Percentiles rank a stretch among this genome's conserved stretches.
Evolutionary conservation across 2,797 vertebrate species (phyloP).

Genomic region (Hemitrygon akajei): DNA sequence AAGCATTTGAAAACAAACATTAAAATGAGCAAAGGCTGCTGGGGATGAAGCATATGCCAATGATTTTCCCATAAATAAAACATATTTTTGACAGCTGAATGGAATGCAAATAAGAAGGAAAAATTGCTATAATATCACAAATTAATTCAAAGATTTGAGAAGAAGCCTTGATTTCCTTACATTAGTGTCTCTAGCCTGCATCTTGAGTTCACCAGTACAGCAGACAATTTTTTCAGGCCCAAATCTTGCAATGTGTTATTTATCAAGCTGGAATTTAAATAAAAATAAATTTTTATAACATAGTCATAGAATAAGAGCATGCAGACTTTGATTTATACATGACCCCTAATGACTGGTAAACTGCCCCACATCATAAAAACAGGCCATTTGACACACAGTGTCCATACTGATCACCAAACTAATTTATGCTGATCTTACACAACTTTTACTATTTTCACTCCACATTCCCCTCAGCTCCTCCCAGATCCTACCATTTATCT

Average conservation of each 20-base stretch:
- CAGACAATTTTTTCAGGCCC: conserved; percentile 19
- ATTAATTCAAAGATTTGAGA: neutral
- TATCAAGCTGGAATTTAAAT: conserved; percentile 1
- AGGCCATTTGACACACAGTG: too few relatives aligned
- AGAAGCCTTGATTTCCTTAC: conserved; percentile 7
- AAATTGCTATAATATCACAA: neutral
- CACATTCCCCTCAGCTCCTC: too few relatives aligned
- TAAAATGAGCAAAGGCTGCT: neutral
- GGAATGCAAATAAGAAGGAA: neutral
- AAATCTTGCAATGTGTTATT: conserved; percentile 21
- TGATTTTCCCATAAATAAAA: neutral
- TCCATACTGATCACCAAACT: too few relatives aligned
- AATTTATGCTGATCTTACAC: too few relatives aligned
- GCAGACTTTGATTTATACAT: neutral
- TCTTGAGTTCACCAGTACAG: conserved; percentile 5
- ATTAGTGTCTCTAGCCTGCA: conserved; percentile 19
- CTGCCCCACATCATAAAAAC: too few relatives aligned
- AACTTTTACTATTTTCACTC: too few relatives aligned
- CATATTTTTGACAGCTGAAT: neutral
- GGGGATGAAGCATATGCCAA: neutral
- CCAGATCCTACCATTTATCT: too few relatives aligned
- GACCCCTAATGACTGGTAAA: neutral
- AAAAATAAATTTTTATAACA: conserved; percentile 1
- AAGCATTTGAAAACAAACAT: too few relatives aligned
- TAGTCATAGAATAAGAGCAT: neutral